These are phyloP conservation scores for Pomatostomus ruficeps DNA, from an alignment of 2,113 vertebrate genomes.

Conservation along the genomic window DNA sequence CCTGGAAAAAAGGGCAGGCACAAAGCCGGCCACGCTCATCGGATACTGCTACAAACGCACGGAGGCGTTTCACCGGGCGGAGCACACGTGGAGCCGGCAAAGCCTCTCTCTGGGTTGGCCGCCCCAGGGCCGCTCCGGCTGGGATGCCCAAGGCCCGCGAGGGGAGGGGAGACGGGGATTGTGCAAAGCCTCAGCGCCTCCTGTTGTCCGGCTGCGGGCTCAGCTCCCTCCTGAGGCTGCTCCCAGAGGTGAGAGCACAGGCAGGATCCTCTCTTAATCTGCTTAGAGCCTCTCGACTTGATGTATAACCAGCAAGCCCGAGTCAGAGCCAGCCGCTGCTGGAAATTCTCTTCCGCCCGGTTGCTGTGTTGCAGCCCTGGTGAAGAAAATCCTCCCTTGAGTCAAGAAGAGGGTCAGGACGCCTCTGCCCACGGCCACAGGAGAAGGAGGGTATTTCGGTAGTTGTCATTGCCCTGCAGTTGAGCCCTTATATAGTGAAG, in stretches of 20 bases:
- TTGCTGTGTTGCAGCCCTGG: neutral
- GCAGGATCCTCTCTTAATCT: neutral
- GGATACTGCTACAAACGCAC: neutral
- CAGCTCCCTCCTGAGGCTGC: neutral
- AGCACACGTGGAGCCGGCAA: neutral
- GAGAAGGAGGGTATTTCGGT: neutral
- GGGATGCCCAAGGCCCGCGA: neutral
- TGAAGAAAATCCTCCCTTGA: neutral
- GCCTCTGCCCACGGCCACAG: neutral
- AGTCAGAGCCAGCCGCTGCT: neutral
- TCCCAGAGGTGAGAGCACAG: neutral
- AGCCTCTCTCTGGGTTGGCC: neutral
- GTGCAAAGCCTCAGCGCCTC: constrained; percentile 66
- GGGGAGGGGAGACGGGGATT: neutral
- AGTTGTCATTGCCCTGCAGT: neutral
- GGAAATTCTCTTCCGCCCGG: neutral
- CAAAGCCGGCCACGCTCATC: neutral
- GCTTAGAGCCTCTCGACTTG: neutral
- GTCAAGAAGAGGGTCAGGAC: neutral
- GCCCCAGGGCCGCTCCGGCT: neutral
- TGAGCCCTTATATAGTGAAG: neutral
- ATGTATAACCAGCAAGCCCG: neutral
- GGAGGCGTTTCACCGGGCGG: neutral
- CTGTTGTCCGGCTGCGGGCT: constrained; percentile 19
- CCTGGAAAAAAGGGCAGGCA: neutral